Percentiles rank a stretch among this genome's conserved stretches.
Conservation (phyloP, 1,140 invertebrate species). For the Aphelenchoides fujianensis region DNA sequence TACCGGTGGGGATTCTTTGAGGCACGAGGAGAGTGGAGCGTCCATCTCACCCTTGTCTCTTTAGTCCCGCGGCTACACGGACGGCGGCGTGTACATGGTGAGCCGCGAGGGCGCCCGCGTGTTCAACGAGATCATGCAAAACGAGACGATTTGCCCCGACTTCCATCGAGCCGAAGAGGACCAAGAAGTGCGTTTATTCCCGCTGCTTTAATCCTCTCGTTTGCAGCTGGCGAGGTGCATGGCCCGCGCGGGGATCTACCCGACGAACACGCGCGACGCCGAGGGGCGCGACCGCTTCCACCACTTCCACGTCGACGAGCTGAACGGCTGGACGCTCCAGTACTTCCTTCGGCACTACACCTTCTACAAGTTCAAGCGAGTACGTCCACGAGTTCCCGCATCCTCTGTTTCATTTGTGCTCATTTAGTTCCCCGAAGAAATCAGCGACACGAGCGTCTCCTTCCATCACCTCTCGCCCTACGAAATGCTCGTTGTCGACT, state of each 20-base stretch:
- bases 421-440: constrained; percentile 23
- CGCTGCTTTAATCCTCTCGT: too few relatives aligned
- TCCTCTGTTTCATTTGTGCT: constrained; percentile 18
- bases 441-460: constrained; percentile 15
- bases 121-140: constrained; percentile 11
- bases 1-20: constrained; percentile 31
- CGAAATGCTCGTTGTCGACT: constrained; percentile 24
- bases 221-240: constrained; percentile 14
- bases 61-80: constrained; percentile 22
- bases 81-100: constrained; percentile 24
- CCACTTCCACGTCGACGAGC: constrained; percentile 22
- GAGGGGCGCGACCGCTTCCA: constrained; percentile 23
- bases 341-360: background rate
- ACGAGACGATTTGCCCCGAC: constrained; percentile 23
- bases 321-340: too few relatives aligned
- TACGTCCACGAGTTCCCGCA: background rate
- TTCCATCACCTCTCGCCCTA: constrained; percentile 27
- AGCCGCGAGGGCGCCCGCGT: background rate
- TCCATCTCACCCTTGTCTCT: background rate
- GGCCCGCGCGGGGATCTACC: constrained; percentile 17
- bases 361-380: background rate
- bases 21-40: background rate
- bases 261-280: constrained; percentile 15
- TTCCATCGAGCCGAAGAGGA: constrained; percentile 32
- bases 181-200: constrained; percentile 18